Base-by-base conservation (phyloP, 2,797 vertebrate species). In the Rousettus madagascariensis region DNA sequence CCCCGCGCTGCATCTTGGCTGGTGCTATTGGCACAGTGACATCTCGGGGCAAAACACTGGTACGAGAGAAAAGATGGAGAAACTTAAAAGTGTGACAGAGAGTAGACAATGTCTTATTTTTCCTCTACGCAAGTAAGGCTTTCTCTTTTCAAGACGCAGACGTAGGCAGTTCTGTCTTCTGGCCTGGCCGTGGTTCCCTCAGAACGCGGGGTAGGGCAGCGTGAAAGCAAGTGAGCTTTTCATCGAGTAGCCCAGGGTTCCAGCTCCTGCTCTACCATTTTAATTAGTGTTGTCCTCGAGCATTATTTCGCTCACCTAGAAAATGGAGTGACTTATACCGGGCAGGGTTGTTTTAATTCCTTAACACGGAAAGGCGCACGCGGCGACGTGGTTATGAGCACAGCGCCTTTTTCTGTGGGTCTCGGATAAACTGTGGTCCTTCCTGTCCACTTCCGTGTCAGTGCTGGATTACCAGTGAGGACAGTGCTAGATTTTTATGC, bases 191-290 rank as follows among this genome's bases (percentile, higher is more conserved):
- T 12, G 49, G 17, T 86, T 85, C 24, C 33, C 28, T 88, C 30
- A 78, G 30, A 85, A 61, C n/a, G 11, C 46, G 33, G 38, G 75
- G 0, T 22, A n/a, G 20, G 33, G n/a, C 33, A 84, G 6, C 43
- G 90, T 16, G 5, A 86, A 96, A 88, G 43, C 77, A 85, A 51
- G n/a, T 65, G 61, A 89, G 71, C 55, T 88, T 69, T 20, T 43
- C 41, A 20, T 88, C 30, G 17, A 5, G 59, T 33, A 80, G 41
- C 22, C 46, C 61, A 12, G n/a, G 26, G 30, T 49, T 86, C 72
- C 85, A 2, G 57, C 71, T 82, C 84, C 20, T 77, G 43, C 51
- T 83, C 49, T 43, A 8, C 57, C 19, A 16, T n/a, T 66, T 75
- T 43, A 16, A 4, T 61, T 28, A 59, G 7, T 96, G n/a, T 88